phyloP scores from a whole-genome alignment of 2,797 vertebrate genomes.

The Parambassis ranga region DNA sequence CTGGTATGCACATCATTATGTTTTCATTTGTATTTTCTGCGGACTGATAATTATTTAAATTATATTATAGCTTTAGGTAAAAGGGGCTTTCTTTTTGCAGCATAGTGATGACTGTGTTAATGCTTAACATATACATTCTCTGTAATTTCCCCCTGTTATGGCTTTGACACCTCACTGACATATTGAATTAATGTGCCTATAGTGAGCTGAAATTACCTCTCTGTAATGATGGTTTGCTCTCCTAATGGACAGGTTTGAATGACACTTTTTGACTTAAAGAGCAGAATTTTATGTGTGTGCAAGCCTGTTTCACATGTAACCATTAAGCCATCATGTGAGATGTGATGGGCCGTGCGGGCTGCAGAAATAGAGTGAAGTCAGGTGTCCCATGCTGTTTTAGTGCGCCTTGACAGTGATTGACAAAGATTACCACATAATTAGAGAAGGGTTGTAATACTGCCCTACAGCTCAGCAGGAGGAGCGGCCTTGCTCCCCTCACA shows the following conservation, averaged over 20 bases:
- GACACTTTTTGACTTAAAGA: too few species aligned
- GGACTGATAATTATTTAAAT: not conserved
- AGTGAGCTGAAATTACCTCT: not conserved
- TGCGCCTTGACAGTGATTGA: slow-evolving; percentile 45
- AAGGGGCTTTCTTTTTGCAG: not conserved
- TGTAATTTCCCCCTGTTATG: not conserved
- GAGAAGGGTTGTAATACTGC: slow-evolving; percentile 45
- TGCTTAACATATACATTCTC: not conserved
- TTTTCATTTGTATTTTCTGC: not conserved
- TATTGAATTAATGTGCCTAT: not conserved
- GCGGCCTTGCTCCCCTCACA: slow-evolving; percentile 17
- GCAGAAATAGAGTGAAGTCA: slow-evolving; percentile 40
- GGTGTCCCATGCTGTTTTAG: slow-evolving; percentile 42
- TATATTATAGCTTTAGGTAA: not conserved
- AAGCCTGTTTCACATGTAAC: slow-evolving; percentile 15
- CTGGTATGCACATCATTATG: not conserved
- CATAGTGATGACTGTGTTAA: not conserved
- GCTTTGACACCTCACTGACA: not conserved
- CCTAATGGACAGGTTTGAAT: not conserved
- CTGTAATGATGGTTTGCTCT: not conserved
- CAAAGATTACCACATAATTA: slow-evolving; percentile 69
- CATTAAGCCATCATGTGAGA: slow-evolving; percentile 32
- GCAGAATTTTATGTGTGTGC: not conserved
- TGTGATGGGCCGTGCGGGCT: slow-evolving; percentile 24
- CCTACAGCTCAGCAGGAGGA: slow-evolving; percentile 54